Base-by-base conservation (phyloP, 64 coral and sea anemone species). In the Stylophora pistillata region DNA sequence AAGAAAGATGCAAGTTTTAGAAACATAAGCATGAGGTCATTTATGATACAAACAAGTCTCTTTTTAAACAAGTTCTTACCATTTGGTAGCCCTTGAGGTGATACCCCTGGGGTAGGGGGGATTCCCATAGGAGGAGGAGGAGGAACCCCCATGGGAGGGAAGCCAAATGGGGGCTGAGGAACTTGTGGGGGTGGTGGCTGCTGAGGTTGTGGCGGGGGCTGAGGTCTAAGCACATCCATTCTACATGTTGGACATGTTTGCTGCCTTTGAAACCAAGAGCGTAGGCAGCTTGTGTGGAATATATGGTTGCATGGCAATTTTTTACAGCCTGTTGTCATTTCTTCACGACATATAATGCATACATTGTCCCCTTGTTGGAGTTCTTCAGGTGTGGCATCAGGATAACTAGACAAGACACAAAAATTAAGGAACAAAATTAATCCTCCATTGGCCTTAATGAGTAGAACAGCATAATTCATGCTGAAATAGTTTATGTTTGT, bases 281-380 rank as follows among this genome's bases (percentile, higher is more conserved):
- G 89, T 57, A 98, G 79, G 54, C 96, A 98, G 69, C 96, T 98
- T 18, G 93, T 90, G 74, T 98, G 96, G 76, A 98, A 98, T 25
- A 98, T 98, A 61, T 98, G 96, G 81, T 98, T 98, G 62, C 96
- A 98, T 9, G 96, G 96, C 11, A 98, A 86, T 65, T 98, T 98
- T 73, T 98, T 98, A 59, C 93, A 94, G 20, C 89, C 93, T 65
- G 93, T 98, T 63, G 93, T 92, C 96, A 98, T 98, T 84, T 98
- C 96, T 87, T 98, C 96, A 74, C 96, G 79, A 17, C 96, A 98
- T 21, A 98, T 98, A 30, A 98, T 98, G 81, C 96, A 98, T 20
- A 98, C 96, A 83, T 98, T 98, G 77, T 98, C 96, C 34, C 96
- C 96, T 30, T 94, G 89, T n/a, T 93, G 84, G 15, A 98, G 28